phyloP scores from a whole-genome alignment of 2,113 vertebrate species.

The Neolamprologus sp. region DNA sequence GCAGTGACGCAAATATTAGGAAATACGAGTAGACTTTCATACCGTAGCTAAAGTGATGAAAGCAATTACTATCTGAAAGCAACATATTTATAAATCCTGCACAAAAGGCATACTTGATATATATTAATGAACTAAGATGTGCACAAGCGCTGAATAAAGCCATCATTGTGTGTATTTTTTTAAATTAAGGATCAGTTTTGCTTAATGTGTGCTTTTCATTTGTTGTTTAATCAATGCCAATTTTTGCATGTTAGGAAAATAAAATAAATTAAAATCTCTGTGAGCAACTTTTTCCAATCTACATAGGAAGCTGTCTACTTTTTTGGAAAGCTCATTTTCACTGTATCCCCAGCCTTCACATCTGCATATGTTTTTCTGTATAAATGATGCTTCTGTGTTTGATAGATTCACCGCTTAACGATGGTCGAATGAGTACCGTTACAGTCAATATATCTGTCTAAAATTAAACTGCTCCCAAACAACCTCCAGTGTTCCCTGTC shows the following conservation, averaged over 20 bases:
- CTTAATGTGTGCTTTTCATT: not conserved
- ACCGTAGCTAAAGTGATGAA: not conserved
- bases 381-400: not conserved
- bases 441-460: not conserved
- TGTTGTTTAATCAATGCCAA: not conserved
- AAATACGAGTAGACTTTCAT: not conserved
- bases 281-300: not conserved
- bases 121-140: not conserved
- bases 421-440: not conserved
- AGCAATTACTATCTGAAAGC: not conserved
- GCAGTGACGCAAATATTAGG: not conserved
- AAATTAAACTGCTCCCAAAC: slow-evolving; percentile 20
- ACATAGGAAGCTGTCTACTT: not conserved
- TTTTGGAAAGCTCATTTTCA: not conserved
- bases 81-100: not conserved
- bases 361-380: not conserved
- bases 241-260: not conserved
- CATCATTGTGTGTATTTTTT: not conserved
- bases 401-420: not conserved
- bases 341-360: not conserved
- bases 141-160: not conserved
- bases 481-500: not conserved
- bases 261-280: not conserved
- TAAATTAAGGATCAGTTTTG: not conserved
- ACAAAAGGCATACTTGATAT: not conserved